A percentile compares a stretch with the other conserved stretches of the same genome.
Evolutionary conservation across 2,888 invertebrate genomes (phyloP).

Genomic region (Tachystola acroxantha): DNA sequence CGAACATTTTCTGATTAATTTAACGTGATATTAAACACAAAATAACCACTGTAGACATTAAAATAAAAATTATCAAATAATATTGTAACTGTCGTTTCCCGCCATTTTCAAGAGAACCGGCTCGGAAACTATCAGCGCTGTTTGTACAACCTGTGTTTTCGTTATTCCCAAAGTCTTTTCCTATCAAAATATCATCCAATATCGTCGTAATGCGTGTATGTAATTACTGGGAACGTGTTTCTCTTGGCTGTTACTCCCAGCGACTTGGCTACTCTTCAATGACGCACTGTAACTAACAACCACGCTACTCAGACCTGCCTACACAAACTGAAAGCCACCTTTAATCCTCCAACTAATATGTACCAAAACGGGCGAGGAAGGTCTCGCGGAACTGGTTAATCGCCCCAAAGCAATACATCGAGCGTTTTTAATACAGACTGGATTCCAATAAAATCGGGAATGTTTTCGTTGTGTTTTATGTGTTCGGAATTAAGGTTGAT

Average conservation of each 20-base stretch:
- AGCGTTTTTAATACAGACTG: constrained; percentile 11
- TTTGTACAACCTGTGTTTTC: too few species aligned
- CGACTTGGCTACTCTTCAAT: constrained; percentile 46
- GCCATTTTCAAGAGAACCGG: too few species aligned
- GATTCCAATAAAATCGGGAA: constrained; percentile 16
- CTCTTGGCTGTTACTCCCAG: constrained; percentile 34
- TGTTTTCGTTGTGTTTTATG: constrained; percentile 15
- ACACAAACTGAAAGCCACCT: not conserved
- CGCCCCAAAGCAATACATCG: constrained; percentile 2
- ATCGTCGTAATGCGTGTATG: constrained; percentile 1
- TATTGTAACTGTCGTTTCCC: too few species aligned
- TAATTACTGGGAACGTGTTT: constrained; percentile 27
- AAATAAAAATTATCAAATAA: too few species aligned
- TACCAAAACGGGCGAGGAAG: not conserved
- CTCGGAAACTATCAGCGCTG: too few species aligned
- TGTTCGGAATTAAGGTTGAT: constrained; percentile 14
- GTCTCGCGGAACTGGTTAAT: not conserved
- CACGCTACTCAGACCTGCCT: constrained; percentile 6
- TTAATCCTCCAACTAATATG: not conserved
- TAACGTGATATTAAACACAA: too few species aligned
- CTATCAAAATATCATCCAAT: too few species aligned
- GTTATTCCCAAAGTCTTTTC: too few species aligned
- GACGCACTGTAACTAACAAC: constrained; percentile 17
- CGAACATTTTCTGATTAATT: too few species aligned
- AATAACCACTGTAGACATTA: too few species aligned